These are phyloP conservation scores for Aphaenogaster rudis DNA, from an alignment of 1,140 invertebrate genomes.

Conservation along the genomic window DNA sequence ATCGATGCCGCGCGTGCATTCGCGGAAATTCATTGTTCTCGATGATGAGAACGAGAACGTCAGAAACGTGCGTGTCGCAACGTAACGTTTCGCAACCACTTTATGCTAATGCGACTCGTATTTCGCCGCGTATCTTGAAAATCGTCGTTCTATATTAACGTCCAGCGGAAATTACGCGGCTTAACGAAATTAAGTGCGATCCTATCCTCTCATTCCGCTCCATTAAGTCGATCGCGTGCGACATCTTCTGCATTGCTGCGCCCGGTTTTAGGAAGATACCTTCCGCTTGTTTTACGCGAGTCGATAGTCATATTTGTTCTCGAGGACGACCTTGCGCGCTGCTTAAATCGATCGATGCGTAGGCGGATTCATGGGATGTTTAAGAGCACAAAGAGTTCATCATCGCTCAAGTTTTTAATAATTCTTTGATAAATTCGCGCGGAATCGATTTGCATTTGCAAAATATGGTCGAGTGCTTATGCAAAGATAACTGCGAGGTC, in stretches of 20 bases:
- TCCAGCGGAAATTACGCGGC: conserved; percentile 20
- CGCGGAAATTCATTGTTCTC: conserved; percentile 3
- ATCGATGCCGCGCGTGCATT: conserved; percentile 16
- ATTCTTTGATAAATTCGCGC: background rate
- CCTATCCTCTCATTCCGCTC: background rate
- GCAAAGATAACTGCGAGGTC: background rate
- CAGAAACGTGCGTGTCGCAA: conserved; percentile 4
- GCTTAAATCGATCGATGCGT: conserved; percentile 18
- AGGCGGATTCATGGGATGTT: background rate
- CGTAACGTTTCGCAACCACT: background rate
- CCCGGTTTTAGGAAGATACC: conserved; percentile 1
- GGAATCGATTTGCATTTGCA: background rate
- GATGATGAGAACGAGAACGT: background rate
- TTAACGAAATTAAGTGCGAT: conserved; percentile 25
- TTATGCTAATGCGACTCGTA: conserved; percentile 40
- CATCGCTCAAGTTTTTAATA: background rate
- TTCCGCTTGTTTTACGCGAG: conserved; percentile 27
- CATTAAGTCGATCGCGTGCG: background rate
- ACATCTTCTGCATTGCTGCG: background rate
- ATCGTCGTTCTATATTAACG: conserved; percentile 14
- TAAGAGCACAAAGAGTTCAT: background rate
- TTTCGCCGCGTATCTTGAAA: conserved; percentile 12
- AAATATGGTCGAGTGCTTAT: background rate
- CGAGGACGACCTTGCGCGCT: conserved; percentile 16
- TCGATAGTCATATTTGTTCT: conserved; percentile 27